These are phyloP conservation scores for Diadegma fenestrale DNA, from an alignment of 2,888 invertebrate species.

Conservation along the genomic window DNA sequence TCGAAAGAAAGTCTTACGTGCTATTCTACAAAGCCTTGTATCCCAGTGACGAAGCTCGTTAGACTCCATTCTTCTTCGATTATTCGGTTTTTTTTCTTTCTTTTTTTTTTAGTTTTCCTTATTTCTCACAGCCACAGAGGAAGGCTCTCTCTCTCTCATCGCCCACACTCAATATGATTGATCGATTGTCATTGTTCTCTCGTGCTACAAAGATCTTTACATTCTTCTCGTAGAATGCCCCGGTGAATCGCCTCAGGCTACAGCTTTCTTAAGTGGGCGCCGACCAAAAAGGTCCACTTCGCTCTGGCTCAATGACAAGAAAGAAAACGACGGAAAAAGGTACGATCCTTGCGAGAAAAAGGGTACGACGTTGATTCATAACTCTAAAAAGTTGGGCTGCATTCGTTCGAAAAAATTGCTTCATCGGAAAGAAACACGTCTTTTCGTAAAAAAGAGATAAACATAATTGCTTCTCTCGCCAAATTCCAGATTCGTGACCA, in stretches of 20 bases:
- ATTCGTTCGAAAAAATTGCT: not conserved
- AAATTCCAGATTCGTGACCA: not conserved
- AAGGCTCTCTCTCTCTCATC: conserved; percentile 35
- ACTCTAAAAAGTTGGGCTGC: not conserved
- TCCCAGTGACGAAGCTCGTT: conserved; percentile 58
- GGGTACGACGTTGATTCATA: conserved; percentile 15
- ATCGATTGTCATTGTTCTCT: conserved; percentile 63
- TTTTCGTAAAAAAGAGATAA: not conserved
- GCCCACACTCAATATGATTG: conserved; percentile 56
- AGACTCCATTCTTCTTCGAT: conserved; percentile 41
- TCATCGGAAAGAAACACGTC: not conserved
- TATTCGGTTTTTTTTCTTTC: not conserved
- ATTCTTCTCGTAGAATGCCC: conserved; percentile 28
- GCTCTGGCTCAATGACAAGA: not conserved
- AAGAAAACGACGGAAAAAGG: not conserved
- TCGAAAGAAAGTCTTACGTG: not conserved
- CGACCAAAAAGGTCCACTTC: conserved; percentile 19
- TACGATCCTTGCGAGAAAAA: not conserved
- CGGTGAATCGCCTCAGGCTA: conserved; percentile 30
- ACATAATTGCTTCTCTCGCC: not conserved
- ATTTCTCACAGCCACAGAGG: conserved; percentile 3
- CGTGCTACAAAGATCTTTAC: conserved; percentile 29
- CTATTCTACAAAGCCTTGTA: not conserved
- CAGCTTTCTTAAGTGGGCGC: conserved; percentile 33
- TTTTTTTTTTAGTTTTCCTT: conserved; percentile 2